phyloP scores from a whole-genome alignment of 1,140 invertebrate species.

The Melipona quadrifasciata region DNA sequence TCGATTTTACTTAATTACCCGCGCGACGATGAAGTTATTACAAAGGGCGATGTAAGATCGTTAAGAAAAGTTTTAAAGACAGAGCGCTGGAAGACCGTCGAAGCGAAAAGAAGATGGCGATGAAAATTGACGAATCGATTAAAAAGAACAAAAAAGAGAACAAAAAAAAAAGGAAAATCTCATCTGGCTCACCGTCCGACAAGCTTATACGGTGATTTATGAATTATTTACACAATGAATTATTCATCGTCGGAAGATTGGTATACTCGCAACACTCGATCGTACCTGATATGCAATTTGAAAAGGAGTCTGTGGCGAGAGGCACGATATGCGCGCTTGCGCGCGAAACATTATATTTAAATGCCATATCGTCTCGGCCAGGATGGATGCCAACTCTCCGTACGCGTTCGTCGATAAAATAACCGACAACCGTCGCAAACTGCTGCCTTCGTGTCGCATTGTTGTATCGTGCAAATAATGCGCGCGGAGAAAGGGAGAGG shows the following conservation, averaged over 20 bases:
- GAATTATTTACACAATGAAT: conserved; percentile 72
- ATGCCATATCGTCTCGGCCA: conserved; percentile 37
- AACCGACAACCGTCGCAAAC: conserved; percentile 31
- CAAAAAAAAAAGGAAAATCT: neutral
- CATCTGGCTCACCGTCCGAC: conserved; percentile 31
- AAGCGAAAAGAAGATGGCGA: neutral
- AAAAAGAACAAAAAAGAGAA: neutral
- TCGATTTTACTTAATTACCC: neutral
- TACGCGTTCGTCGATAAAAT: conserved; percentile 36
- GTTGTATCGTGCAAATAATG: too few relatives aligned
- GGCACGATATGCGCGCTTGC: conserved; percentile 48
- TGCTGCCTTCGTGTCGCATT: conserved; percentile 11
- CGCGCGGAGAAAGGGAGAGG: neutral
- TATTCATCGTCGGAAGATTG: conserved; percentile 69
- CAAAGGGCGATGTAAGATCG: neutral
- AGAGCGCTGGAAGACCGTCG: neutral
- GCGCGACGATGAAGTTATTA: neutral
- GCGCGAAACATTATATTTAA: conserved; percentile 64
- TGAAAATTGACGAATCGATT: neutral
- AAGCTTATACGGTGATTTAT: conserved; percentile 59
- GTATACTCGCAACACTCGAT: conserved; percentile 69
- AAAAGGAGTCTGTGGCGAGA: conserved; percentile 62
- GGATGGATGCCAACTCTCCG: conserved; percentile 1
- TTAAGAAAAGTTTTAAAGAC: neutral
- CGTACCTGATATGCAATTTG: conserved; percentile 69